Conservation (phyloP, 2,113 vertebrate genomes). For the Hypocryptadius cinnamomeus region DNA sequence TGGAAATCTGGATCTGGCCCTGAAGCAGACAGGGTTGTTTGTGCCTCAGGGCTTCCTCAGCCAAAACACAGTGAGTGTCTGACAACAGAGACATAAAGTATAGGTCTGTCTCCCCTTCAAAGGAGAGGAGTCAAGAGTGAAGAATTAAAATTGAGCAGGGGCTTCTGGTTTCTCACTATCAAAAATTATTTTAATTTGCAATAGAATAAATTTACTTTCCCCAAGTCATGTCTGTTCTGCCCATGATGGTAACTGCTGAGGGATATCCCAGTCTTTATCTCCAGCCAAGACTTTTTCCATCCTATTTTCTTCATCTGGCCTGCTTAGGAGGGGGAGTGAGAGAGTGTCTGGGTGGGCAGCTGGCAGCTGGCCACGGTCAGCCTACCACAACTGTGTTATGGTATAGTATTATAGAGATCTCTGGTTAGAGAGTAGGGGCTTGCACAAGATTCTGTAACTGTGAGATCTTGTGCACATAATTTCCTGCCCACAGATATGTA, state of each 20-base stretch:
- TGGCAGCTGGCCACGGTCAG: neutral
- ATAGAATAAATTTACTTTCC: neutral
- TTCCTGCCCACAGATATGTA: neutral
- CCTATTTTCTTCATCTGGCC: neutral
- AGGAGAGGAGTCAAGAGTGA: neutral
- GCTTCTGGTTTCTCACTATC: neutral
- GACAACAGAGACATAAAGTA: neutral
- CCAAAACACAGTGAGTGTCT: accelerated
- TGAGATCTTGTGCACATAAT: neutral
- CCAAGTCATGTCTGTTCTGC: neutral
- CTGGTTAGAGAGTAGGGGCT: neutral
- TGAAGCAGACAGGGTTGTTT: neutral
- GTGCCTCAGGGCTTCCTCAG: neutral
- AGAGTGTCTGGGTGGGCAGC: neutral
- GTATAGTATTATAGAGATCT: neutral
- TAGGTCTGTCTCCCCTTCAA: accelerated
- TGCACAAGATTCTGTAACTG: neutral
- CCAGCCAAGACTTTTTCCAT: neutral
- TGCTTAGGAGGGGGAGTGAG: neutral
- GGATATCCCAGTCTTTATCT: neutral
- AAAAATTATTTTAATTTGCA: neutral
- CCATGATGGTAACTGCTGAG: neutral
- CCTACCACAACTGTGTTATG: neutral
- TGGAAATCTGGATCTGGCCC: neutral
- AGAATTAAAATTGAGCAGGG: neutral